Evolutionary conservation across 2,113 vertebrate genomes (phyloP).

Genomic region (Hippocampus barbouri): DNA sequence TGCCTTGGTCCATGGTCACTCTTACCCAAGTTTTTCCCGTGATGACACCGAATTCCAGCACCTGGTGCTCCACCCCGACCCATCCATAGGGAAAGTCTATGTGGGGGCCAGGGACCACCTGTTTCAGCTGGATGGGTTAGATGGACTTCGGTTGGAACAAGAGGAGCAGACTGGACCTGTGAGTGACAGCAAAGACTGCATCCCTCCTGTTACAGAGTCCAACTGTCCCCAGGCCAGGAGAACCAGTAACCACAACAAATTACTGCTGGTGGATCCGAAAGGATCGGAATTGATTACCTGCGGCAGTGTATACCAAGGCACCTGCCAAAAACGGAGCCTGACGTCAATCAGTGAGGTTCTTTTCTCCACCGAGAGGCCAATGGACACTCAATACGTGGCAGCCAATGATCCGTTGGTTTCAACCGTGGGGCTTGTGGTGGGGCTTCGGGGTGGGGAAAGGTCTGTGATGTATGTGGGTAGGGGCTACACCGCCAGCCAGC

Average conservation of each 20-base stretch:
- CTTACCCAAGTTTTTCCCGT: slow-evolving; percentile 77
- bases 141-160: slow-evolving; percentile 75
- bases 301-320: slow-evolving; percentile 90
- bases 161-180: slow-evolving; percentile 82
- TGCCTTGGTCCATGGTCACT: slow-evolving; percentile 38
- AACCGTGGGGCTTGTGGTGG: slow-evolving; percentile 86
- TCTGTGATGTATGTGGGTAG: slow-evolving; percentile 90
- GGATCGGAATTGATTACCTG: slow-evolving; percentile 85
- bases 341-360: slow-evolving; percentile 71
- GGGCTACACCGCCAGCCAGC: slow-evolving; percentile 91
- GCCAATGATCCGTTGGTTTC: slow-evolving; percentile 89
- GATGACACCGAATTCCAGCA: slow-evolving; percentile 85
- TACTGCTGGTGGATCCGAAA: slow-evolving; percentile 81
- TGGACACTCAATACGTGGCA: slow-evolving; percentile 93
- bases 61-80: slow-evolving; percentile 85
- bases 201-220: slow-evolving; percentile 80
- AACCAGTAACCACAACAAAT: slow-evolving; percentile 89
- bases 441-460: slow-evolving; percentile 69
- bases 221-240: slow-evolving; percentile 84
- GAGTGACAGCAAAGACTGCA: slow-evolving; percentile 89
- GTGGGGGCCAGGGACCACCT: slow-evolving; percentile 88
- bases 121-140: slow-evolving; percentile 82
- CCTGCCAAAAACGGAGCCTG: slow-evolving; percentile 89
- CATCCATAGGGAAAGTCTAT: slow-evolving; percentile 81
- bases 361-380: slow-evolving; percentile 84